Percentiles rank a stretch among this genome's conserved stretches.
These are phyloP conservation scores for Eupithecia subumbrata DNA, from an alignment of 2,888 invertebrate genomes.

Conservation along the genomic window DNA sequence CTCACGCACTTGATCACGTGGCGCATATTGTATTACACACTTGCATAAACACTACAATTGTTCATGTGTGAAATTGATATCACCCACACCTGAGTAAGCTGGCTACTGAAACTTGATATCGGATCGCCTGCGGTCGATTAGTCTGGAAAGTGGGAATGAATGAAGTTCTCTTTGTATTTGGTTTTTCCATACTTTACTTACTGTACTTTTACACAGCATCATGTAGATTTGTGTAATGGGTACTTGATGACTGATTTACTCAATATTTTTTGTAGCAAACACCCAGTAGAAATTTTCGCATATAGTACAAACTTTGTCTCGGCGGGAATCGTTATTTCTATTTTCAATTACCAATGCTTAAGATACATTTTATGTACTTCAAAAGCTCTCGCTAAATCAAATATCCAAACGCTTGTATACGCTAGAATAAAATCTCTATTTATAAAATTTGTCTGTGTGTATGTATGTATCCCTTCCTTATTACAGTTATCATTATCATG, in stretches of 20 bases:
- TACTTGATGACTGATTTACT: too few species aligned
- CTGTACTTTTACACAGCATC: background rate
- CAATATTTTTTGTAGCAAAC: background rate
- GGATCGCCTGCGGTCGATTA: constrained; percentile 1
- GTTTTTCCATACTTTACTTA: background rate
- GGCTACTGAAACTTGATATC: constrained; percentile 15
- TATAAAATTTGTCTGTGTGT: too few species aligned
- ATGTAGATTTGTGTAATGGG: too few species aligned
- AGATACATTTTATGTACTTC: background rate
- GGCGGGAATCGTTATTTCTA: background rate
- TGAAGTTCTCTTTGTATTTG: background rate
- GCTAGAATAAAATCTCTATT: too few species aligned
- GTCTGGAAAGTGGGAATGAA: background rate
- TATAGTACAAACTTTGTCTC: background rate
- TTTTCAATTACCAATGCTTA: background rate
- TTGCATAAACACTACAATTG: constrained; percentile 9
- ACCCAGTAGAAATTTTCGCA: background rate
- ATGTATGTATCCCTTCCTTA: too few species aligned
- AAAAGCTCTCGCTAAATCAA: background rate
- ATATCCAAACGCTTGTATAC: too few species aligned
- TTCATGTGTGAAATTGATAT: constrained; percentile 26
- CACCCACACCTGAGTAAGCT: constrained; percentile 15
- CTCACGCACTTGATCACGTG: constrained; percentile 14
- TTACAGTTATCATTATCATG: too few species aligned
- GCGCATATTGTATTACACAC: constrained; percentile 19